These are phyloP conservation scores for Thalassaphorura encarpata DNA, from an alignment of 1,140 invertebrate genomes.

Conservation along the genomic window DNA sequence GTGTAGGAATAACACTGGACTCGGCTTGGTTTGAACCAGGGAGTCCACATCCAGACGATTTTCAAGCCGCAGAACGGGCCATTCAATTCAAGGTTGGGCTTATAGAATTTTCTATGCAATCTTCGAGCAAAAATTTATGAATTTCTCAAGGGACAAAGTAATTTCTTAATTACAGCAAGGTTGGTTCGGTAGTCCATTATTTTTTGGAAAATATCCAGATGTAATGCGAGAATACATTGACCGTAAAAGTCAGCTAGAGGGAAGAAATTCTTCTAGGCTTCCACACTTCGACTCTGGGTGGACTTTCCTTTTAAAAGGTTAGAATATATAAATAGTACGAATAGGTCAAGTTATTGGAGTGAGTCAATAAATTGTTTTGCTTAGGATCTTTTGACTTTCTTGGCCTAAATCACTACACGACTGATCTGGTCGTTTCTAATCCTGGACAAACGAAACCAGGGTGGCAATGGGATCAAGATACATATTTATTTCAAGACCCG, in stretches of 20 bases:
- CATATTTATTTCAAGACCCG: not conserved
- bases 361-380: not conserved
- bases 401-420: conserved; percentile 21
- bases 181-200: conserved; percentile 9
- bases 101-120: not conserved
- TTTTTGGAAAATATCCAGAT: conserved; percentile 39
- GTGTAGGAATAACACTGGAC: conserved; percentile 20
- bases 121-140: not conserved
- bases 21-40: conserved; percentile 21
- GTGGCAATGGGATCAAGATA: conserved; percentile 3
- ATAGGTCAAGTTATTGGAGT: not conserved
- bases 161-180: not conserved
- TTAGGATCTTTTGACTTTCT: conserved; percentile 14
- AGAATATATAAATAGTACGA: not conserved
- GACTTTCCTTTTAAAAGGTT: conserved; percentile 7
- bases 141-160: not conserved
- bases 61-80: conserved; percentile 18
- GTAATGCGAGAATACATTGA: conserved; percentile 47
- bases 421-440: conserved; percentile 13
- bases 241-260: conserved; percentile 44
- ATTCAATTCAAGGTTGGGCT: conserved; percentile 21
- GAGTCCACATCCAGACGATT: conserved; percentile 6
- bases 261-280: conserved; percentile 42
- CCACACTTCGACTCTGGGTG: conserved; percentile 40
- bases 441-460: not conserved